Conservation (phyloP, 2,888 invertebrate genomes). For the Drosophila anomelani region DNA sequence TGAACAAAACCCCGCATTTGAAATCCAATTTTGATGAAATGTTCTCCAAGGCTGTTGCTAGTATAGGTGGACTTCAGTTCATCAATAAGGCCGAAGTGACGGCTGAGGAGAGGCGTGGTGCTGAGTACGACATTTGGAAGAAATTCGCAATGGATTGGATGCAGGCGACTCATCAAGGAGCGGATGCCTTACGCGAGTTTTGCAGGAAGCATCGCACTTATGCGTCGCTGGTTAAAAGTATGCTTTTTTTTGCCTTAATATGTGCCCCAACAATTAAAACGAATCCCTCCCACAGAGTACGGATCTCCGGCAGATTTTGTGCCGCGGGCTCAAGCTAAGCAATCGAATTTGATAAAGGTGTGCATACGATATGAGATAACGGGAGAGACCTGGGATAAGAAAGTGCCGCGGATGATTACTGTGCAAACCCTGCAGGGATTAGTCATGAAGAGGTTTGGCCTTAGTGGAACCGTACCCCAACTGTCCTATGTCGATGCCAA, state of each 20-base stretch:
- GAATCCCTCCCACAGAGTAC: slow-evolving; percentile 87
- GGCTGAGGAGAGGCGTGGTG: slow-evolving; percentile 90
- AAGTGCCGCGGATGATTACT: slow-evolving; percentile 91
- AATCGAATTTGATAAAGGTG: slow-evolving; percentile 89
- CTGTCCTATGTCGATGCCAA: slow-evolving; percentile 86
- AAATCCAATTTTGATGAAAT: slow-evolving; percentile 88
- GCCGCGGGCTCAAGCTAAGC: slow-evolving; percentile 87
- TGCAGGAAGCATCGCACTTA: slow-evolving; percentile 91
- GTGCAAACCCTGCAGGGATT: slow-evolving; percentile 93
- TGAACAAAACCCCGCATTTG: slow-evolving; percentile 81
- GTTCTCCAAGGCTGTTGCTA: slow-evolving; percentile 92
- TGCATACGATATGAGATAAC: slow-evolving; percentile 86
- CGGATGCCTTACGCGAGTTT: slow-evolving; percentile 86
- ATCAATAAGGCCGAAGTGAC: slow-evolving; percentile 90
- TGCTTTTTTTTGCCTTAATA: slow-evolving; percentile 74
- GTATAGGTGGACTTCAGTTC: slow-evolving; percentile 90
- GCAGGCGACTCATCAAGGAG: slow-evolving; percentile 85
- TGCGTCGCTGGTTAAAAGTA: slow-evolving; percentile 90
- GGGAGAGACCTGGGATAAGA: slow-evolving; percentile 87
- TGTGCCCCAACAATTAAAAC: background rate
- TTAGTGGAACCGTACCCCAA: slow-evolving; percentile 81
- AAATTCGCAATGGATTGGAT: slow-evolving; percentile 91
- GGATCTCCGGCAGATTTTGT: slow-evolving; percentile 93
- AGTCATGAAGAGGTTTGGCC: slow-evolving; percentile 90
- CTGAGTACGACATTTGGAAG: slow-evolving; percentile 96